Evolutionary conservation across 2,113 vertebrate species (phyloP), one percentile per base, ranked within the genome.

Genomic region (Ceyx cyanopectus): DNA sequence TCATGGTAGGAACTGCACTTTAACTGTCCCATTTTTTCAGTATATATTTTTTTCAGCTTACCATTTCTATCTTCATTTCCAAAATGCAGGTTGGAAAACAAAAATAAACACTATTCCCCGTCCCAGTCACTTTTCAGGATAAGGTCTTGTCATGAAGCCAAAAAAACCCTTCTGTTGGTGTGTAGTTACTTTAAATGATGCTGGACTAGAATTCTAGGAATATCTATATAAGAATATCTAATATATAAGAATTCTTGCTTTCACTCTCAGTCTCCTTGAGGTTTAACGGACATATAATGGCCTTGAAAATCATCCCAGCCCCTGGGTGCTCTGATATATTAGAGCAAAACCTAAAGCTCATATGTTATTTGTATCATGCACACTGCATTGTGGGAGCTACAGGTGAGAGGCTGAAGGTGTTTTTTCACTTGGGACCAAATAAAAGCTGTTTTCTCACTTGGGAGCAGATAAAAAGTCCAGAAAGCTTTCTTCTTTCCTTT

Each of bases 341-440:
- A 54, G 34, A 53, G 32, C 67, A 54, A 70, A 72, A 41, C 10
- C 50, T 22, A 30, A 54, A 21, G 68, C 30, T 62, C 0, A 0
- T 48, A 4, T 34, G 13, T 51, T 56, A 4, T 53, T 75, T 63
- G 14, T 69, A 16, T 66, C 1, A 4, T 9, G 2, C 58, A 23
- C 2, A 0, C 18, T 61, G 1, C 45, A 54, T 56, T 26, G 21
- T 5, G 4, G 53, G n/a, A 67, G 10, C 26, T 70, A 8, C 12
- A 66, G 32, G 37, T 12, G 7, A 65, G 21, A 62, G 32, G 29
- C 10, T 75, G 57, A 58, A 48, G 40, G 57, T 67, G 75, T 3
- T 61, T 50, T 75, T 90, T 68, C 54, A 15, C 22, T 37, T 58
- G 30, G 56, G 19, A 53, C 17, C 14, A 85, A 40, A 45, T 40